Conservation (phyloP, 2,888 invertebrate species). For the Aphidius colemani region DNA sequence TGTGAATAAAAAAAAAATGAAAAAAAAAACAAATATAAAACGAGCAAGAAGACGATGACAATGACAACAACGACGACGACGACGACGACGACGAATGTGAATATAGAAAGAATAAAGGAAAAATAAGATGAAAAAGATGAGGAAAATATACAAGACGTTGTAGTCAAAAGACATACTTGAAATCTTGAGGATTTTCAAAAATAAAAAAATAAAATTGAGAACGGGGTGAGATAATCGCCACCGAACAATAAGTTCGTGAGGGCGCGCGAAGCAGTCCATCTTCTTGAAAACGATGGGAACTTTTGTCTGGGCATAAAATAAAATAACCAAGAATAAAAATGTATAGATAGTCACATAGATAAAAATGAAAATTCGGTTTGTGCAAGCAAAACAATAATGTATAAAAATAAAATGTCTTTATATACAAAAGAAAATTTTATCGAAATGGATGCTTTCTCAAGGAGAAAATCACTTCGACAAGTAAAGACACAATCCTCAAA, state of each 20-base stretch:
- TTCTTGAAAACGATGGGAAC: conserved; percentile 33
- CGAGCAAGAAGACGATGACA: no score
- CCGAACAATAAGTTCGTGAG: conserved; percentile 11
- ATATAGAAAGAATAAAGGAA: conserved; percentile 3
- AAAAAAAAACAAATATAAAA: background rate
- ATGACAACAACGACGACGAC: no score
- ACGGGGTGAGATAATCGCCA: conserved; percentile 44
- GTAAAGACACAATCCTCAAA: background rate
- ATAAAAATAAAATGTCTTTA: conserved; percentile 30
- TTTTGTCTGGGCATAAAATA: background rate
- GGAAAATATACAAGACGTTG: conserved; percentile 27
- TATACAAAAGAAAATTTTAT: conserved; percentile 30
- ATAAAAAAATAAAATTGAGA: conserved; percentile 18
- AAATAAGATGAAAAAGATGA: conserved; percentile 24
- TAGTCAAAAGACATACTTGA: conserved; percentile 25
- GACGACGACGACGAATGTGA: background rate
- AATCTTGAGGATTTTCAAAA: conserved; percentile 29
- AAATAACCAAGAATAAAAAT: background rate
- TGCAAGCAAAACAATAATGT: conserved; percentile 26
- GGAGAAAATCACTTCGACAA: conserved; percentile 41
- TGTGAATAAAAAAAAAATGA: background rate
- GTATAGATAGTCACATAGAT: background rate
- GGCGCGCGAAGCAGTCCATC: conserved; percentile 27
- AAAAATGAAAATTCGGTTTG: conserved; percentile 14
- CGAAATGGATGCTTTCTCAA: conserved; percentile 37